phyloP scores from a whole-genome alignment of 2,888 invertebrate genomes.

The Drosophila kanekoi region DNA sequence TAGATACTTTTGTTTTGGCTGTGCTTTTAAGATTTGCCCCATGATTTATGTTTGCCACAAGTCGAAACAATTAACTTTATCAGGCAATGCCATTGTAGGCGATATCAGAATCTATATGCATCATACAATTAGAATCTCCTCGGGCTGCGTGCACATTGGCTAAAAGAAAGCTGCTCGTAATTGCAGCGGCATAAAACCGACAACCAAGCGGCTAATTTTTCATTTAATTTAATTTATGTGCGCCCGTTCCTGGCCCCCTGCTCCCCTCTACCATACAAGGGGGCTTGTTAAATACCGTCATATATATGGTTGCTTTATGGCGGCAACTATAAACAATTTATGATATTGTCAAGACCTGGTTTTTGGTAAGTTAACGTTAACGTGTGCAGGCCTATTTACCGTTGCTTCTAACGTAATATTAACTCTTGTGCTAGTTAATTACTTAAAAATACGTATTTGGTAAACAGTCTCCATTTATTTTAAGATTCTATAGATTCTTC shows the following conservation, averaged over 20 bases:
- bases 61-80: slow-evolving; percentile 74
- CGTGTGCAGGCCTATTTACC: slow-evolving; percentile 14
- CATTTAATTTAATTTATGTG: slow-evolving; percentile 50
- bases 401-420: not conserved
- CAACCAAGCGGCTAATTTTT: slow-evolving; percentile 39
- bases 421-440: not conserved
- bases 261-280: slow-evolving; percentile 6
- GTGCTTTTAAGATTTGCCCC: slow-evolving; percentile 70
- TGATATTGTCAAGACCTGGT: slow-evolving; percentile 50
- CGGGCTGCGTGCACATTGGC: slow-evolving; percentile 14
- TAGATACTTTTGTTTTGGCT: slow-evolving; percentile 74
- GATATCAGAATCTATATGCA: slow-evolving; percentile 15
- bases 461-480: no score
- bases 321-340: slow-evolving; percentile 74
- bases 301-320: slow-evolving; percentile 69
- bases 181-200: slow-evolving; percentile 36
- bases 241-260: not conserved
- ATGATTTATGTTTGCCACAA: slow-evolving; percentile 69
- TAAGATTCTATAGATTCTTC: no score
- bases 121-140: slow-evolving; percentile 31
- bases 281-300: slow-evolving; percentile 65
- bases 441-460: not conserved
- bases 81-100: slow-evolving; percentile 33
- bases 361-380: slow-evolving; percentile 19
- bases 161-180: slow-evolving; percentile 52